Conservation (phyloP, 1,140 invertebrate species). For the Pachypeltis micranthus region DNA sequence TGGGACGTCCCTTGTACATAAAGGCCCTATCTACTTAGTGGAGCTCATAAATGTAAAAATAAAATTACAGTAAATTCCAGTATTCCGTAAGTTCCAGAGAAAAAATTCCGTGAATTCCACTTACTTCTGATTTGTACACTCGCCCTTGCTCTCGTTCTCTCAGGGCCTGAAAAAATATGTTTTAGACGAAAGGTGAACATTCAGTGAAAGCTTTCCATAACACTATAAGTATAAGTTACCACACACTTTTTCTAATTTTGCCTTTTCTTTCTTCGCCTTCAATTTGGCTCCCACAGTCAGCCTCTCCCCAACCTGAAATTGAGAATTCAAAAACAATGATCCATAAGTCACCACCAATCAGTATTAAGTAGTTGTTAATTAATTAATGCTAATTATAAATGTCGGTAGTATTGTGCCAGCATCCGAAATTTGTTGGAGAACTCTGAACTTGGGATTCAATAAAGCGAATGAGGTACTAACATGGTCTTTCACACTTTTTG, state of each 20-base stretch:
- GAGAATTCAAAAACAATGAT: not conserved
- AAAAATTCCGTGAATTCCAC: not conserved
- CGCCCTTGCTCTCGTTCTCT: not conserved
- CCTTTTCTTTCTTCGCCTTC: conserved; percentile 35
- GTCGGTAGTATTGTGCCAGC: not conserved
- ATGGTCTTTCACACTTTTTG: not conserved
- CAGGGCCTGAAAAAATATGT: not conserved
- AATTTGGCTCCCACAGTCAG: conserved; percentile 32
- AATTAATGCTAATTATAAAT: not conserved
- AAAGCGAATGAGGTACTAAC: not conserved
- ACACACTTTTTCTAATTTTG: conserved; percentile 26
- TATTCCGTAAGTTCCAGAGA: not conserved
- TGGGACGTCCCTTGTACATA: not conserved
- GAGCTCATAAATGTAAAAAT: not conserved
- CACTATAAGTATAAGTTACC: not conserved
- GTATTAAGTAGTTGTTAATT: not conserved
- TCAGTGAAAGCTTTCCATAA: not conserved
- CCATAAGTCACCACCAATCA: not conserved
- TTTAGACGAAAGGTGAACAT: not conserved
- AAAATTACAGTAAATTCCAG: not conserved
- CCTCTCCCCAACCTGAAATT: conserved; percentile 16
- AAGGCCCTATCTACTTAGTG: not conserved
- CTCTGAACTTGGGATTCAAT: not conserved
- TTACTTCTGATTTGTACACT: not conserved
- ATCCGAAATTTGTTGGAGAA: not conserved